Percentiles rank a stretch among this genome's conserved stretches.
phyloP scores from a whole-genome alignment of 1,140 invertebrate species.

The Pinna nobilis region DNA sequence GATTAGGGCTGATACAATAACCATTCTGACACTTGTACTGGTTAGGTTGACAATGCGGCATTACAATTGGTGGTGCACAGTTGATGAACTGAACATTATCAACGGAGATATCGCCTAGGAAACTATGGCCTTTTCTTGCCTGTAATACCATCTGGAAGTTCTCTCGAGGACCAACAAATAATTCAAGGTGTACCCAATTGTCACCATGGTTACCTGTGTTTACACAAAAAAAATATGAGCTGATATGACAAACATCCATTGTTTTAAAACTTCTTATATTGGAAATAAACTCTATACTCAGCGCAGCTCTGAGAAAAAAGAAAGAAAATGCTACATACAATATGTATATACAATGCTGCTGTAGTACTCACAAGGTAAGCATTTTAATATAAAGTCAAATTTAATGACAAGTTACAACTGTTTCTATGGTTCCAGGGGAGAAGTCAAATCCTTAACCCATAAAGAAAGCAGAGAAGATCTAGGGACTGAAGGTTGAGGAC shows the following conservation, averaged over 20 bases:
- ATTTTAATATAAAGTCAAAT: too few relatives aligned
- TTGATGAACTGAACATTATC: constrained; percentile 61
- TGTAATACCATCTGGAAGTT: constrained; percentile 49
- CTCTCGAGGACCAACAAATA: constrained; percentile 54
- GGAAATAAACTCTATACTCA: not conserved
- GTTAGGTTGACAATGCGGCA: constrained; percentile 21
- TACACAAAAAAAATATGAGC: not conserved
- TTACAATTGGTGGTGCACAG: constrained; percentile 45
- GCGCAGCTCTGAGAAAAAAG: not conserved
- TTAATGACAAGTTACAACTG: too few relatives aligned
- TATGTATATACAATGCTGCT: too few relatives aligned
- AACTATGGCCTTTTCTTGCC: constrained; percentile 46
- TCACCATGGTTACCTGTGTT: constrained; percentile 43
- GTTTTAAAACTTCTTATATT: too few relatives aligned
- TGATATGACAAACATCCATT: not conserved
- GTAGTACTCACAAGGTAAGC: too few relatives aligned
- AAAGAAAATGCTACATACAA: too few relatives aligned
- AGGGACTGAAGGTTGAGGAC: too few relatives aligned
- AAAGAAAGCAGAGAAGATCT: too few relatives aligned
- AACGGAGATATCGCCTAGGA: constrained; percentile 55
- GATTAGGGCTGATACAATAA: constrained; percentile 50
- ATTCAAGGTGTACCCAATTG: constrained; percentile 49
- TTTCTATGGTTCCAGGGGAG: too few relatives aligned
- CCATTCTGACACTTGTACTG: constrained; percentile 52
- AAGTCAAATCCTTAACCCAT: too few relatives aligned